A percentile compares a stretch with the other conserved stretches of the same genome.
phyloP scores from a whole-genome alignment of 2,113 vertebrate genomes.

The Onychostoma macrolepis region DNA sequence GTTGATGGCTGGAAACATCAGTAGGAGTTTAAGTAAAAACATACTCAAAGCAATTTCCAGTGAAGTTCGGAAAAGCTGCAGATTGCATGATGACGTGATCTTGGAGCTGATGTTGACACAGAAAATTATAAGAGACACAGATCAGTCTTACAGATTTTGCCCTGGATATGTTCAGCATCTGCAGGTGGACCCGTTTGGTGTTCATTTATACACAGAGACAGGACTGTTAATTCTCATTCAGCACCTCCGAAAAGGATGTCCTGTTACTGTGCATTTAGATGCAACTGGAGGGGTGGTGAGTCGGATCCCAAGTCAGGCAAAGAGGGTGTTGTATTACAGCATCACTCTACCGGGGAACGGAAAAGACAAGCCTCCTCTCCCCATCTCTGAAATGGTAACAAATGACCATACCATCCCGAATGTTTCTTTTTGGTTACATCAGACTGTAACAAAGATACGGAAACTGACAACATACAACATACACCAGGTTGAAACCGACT shows the following conservation, averaged over 20 bases:
- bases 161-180: background rate
- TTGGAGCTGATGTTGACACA: background rate
- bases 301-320: background rate
- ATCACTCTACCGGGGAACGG: background rate
- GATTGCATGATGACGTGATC: background rate
- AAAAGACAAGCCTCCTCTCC: background rate
- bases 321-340: background rate
- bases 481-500: background rate
- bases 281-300: background rate
- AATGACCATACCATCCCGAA: background rate
- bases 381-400: background rate
- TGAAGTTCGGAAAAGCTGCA: background rate
- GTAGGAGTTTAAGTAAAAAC: slow-evolving; percentile 4
- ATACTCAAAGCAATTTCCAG: background rate
- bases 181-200: background rate
- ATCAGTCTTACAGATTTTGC: background rate
- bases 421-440: background rate
- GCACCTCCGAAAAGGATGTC: background rate
- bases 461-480: background rate
- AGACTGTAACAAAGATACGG: background rate
- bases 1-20: slow-evolving; percentile 13
- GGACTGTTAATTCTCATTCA: background rate
- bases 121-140: background rate
- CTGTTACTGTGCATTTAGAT: background rate
- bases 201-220: background rate